A percentile compares a stretch with the other conserved stretches of the same genome.
These are phyloP conservation scores for Planococcus citri DNA, from an alignment of 1,140 invertebrate genomes.

Conservation along the genomic window DNA sequence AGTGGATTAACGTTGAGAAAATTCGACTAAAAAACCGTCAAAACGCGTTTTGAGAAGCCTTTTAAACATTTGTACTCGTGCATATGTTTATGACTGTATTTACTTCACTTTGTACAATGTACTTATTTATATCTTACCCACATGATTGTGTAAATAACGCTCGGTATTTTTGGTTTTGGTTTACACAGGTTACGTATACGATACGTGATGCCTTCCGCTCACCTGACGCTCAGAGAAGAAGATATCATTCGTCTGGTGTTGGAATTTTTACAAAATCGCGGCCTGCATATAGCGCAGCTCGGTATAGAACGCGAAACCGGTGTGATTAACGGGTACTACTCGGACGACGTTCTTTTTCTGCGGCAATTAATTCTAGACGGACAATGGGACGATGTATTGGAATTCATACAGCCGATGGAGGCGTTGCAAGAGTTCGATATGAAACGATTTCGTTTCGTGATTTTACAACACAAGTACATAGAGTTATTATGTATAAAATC, in stretches of 20 bases:
- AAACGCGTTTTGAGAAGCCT: no score
- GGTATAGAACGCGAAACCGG: slow-evolving; percentile 89
- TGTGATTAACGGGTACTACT: slow-evolving; percentile 80
- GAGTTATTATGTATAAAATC: slow-evolving; percentile 89
- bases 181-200: slow-evolving; percentile 47
- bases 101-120: no score
- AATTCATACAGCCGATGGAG: slow-evolving; percentile 92
- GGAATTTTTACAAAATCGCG: slow-evolving; percentile 83
- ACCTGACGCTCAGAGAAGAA: slow-evolving; percentile 71
- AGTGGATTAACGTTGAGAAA: no score
- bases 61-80: no score
- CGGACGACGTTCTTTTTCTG: slow-evolving; percentile 86
- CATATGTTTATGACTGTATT: no score
- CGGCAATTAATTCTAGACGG: slow-evolving; percentile 90
- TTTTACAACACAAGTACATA: slow-evolving; percentile 85
- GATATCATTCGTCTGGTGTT: slow-evolving; percentile 81
- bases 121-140: no score
- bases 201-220: slow-evolving; percentile 65
- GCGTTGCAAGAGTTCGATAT: slow-evolving; percentile 63
- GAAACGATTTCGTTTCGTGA: slow-evolving; percentile 68
- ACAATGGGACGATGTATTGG: slow-evolving; percentile 93
- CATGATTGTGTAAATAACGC: no score
- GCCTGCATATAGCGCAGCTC: slow-evolving; percentile 80
- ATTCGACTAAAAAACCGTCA: no score
- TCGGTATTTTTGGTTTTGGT: slow-evolving; percentile 30